A percentile compares a stretch with the other conserved stretches of the same genome.
Evolutionary conservation across 1,140 invertebrate genomes (phyloP).

Genomic region (Hylaeus anthracinus): DNA sequence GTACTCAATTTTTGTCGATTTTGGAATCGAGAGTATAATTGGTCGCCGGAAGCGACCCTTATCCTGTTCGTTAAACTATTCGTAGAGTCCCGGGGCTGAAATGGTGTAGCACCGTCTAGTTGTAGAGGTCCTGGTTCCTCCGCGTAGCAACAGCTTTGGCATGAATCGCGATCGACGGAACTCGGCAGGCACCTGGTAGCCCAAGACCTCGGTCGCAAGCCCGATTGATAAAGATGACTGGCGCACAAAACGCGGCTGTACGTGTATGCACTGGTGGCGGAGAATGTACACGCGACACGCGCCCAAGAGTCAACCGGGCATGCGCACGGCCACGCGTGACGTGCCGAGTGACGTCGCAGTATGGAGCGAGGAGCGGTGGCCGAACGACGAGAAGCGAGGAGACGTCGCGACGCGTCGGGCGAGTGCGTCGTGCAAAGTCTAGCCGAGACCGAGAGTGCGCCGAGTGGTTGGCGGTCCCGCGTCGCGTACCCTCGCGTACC

Average conservation of each 20-base stretch:
- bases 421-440: constrained; percentile 63
- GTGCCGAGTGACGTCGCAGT: constrained; percentile 52
- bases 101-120: background rate
- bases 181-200: background rate
- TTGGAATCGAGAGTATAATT: too few species aligned
- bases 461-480: constrained; percentile 52
- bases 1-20: too few species aligned
- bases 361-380: constrained; percentile 46
- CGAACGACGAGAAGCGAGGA: constrained; percentile 29
- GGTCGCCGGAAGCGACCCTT: too few species aligned
- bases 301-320: constrained; percentile 21
- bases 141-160: background rate
- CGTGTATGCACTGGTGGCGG: background rate
- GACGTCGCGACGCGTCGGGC: constrained; percentile 34
- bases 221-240: constrained; percentile 25
- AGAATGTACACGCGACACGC: constrained; percentile 39
- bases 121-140: background rate
- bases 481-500: constrained; percentile 38
- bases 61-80: too few species aligned
- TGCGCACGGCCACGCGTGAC: constrained; percentile 45
- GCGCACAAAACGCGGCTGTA: background rate
- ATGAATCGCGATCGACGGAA: background rate
- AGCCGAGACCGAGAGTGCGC: constrained; percentile 37
- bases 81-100: too few species aligned
- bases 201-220: background rate